phyloP scores from a whole-genome alignment of 1,140 invertebrate genomes.

The Papilio aristodemus region DNA sequence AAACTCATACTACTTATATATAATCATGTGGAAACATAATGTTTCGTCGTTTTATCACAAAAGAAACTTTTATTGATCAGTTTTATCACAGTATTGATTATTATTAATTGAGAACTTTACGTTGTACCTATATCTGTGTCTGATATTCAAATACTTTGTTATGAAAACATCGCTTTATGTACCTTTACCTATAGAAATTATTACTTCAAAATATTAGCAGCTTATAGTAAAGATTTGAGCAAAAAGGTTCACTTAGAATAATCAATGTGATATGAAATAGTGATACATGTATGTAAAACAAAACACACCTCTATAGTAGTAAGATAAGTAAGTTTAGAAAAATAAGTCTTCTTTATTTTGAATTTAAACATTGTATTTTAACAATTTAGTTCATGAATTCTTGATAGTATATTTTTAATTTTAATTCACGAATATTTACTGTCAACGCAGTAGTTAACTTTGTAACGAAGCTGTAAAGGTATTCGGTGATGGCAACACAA shows the following conservation, averaged over 20 bases:
- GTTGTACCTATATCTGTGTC: background rate
- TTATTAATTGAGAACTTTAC: background rate
- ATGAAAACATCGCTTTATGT: too few species aligned
- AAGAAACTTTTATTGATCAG: constrained; percentile 16
- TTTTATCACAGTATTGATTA: constrained; percentile 6
- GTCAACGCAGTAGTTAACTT: background rate
- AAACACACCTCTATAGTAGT: too few species aligned
- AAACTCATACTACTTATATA: constrained; percentile 10
- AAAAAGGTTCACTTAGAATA: too few species aligned
- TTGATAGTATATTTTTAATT: background rate
- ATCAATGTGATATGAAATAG: too few species aligned
- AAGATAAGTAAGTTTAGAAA: too few species aligned
- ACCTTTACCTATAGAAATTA: too few species aligned
- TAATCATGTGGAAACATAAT: constrained; percentile 6
- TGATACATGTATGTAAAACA: too few species aligned
- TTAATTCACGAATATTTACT: background rate
- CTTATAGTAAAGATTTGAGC: too few species aligned
- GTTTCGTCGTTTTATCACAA: background rate
- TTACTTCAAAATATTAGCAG: too few species aligned
- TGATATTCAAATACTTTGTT: background rate
- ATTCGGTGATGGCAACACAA: background rate
- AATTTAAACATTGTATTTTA: too few species aligned
- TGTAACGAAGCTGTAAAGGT: background rate
- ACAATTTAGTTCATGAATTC: background rate
- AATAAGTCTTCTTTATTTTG: too few species aligned